A percentile compares a stretch with the other conserved stretches of the same genome.
Conservation (phyloP, 2,888 invertebrate species). For the Seira sanloemensis region DNA sequence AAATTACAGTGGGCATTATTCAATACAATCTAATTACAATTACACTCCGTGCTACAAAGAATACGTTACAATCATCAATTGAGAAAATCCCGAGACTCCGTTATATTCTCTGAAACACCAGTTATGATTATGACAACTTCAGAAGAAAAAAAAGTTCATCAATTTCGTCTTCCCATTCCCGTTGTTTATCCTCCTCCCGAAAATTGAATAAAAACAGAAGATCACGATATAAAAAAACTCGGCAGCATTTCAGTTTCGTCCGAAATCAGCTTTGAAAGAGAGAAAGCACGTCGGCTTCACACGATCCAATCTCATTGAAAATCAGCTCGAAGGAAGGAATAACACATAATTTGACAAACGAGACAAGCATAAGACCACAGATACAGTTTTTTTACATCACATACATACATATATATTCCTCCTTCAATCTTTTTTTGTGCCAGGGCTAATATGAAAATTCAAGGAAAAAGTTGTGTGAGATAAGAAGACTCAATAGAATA, state of each 20-base stretch:
- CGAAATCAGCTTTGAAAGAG: background rate
- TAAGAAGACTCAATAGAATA: background rate
- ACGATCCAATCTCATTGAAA: background rate
- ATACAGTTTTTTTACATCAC: background rate
- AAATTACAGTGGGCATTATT: background rate
- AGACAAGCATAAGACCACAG: background rate
- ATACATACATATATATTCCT: too few species aligned
- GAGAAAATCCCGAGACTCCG: background rate
- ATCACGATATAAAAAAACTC: background rate
- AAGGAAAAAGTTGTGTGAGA: background rate
- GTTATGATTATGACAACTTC: background rate
- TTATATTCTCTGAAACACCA: background rate
- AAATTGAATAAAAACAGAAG: background rate
- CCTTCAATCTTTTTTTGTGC: too few species aligned
- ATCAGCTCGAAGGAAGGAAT: background rate
- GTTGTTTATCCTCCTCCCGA: background rate
- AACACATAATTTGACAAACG: background rate
- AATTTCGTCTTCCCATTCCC: background rate
- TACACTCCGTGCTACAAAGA: too few species aligned
- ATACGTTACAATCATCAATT: background rate
- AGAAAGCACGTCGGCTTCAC: background rate
- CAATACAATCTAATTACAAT: background rate
- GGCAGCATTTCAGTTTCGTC: background rate
- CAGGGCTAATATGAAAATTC: too few species aligned
- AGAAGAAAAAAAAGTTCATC: background rate